phyloP scores from a whole-genome alignment of 2,888 invertebrate species.

The Abrostola triplasia region DNA sequence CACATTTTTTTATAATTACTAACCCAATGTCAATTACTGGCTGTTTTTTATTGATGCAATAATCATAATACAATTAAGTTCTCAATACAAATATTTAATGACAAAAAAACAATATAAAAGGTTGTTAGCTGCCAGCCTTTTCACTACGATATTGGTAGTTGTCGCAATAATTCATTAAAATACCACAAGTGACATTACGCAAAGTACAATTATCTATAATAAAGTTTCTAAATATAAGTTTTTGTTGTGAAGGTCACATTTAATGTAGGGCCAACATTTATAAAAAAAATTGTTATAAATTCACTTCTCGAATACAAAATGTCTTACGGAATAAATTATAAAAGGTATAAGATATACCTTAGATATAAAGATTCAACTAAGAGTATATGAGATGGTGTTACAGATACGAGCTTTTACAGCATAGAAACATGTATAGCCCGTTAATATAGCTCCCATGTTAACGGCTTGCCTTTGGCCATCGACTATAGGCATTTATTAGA shows the following conservation, averaged over 20 bases:
- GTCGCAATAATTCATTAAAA: conserved; percentile 48
- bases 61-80: conserved; percentile 25
- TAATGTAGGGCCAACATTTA: conserved; percentile 13
- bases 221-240: conserved; percentile 50
- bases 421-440: too few relatives aligned
- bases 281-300: background rate
- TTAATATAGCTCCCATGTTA: too few relatives aligned
- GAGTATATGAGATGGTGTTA: too few relatives aligned
- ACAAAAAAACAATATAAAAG: conserved; percentile 14
- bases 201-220: conserved; percentile 42
- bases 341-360: too few relatives aligned
- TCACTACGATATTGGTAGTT: conserved; percentile 42
- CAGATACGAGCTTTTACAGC: too few relatives aligned
- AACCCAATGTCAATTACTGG: conserved; percentile 12
- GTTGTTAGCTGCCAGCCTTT: conserved; percentile 19
- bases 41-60: background rate
- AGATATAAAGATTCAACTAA: too few relatives aligned
- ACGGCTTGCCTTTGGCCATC: too few relatives aligned
- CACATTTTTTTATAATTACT: too few relatives aligned
- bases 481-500: too few relatives aligned
- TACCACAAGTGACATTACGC: conserved; percentile 47
- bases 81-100: conserved; percentile 33
- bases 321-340: too few relatives aligned
- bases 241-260: conserved; percentile 39
- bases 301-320: background rate